Percentiles rank a stretch among this genome's conserved stretches.
These are phyloP conservation scores for Bicyclus anynana DNA, from an alignment of 1,140 invertebrate species.

Conservation along the genomic window DNA sequence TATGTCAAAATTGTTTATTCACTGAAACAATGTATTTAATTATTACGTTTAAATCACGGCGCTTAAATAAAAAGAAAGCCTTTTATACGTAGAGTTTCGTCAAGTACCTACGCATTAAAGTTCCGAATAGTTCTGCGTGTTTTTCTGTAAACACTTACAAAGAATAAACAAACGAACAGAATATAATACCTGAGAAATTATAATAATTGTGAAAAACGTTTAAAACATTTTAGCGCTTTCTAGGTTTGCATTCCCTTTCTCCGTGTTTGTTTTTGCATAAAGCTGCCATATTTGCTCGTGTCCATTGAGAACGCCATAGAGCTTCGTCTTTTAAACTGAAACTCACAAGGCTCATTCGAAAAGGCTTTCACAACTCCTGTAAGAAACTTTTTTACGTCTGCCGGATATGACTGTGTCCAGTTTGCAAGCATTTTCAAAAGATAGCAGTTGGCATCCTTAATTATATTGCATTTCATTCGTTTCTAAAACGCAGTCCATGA, in stretches of 20 bases:
- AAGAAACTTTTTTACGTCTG: neutral
- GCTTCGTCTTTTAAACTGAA: neutral
- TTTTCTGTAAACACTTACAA: too few relatives aligned
- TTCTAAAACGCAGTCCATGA: too few relatives aligned
- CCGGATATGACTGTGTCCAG: neutral
- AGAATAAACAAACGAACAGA: too few relatives aligned
- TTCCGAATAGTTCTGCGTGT: neutral
- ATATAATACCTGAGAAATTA: neutral
- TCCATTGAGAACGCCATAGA: neutral
- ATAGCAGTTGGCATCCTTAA: neutral
- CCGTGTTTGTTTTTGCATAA: neutral
- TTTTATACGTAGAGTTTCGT: too few relatives aligned
- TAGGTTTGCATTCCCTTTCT: neutral
- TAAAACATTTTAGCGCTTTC: slow-evolving; percentile 4
- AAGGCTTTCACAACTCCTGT: neutral
- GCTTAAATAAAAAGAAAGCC: too few relatives aligned
- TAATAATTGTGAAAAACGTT: neutral
- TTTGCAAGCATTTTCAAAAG: neutral
- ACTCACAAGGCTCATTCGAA: neutral
- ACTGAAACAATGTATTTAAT: too few relatives aligned
- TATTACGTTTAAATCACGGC: too few relatives aligned
- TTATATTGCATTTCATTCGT: neutral
- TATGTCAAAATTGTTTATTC: too few relatives aligned
- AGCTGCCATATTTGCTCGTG: neutral
- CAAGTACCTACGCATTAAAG: too few relatives aligned